Conservation (phyloP, 2,113 vertebrate genomes). For the Petroica traversi region DNA sequence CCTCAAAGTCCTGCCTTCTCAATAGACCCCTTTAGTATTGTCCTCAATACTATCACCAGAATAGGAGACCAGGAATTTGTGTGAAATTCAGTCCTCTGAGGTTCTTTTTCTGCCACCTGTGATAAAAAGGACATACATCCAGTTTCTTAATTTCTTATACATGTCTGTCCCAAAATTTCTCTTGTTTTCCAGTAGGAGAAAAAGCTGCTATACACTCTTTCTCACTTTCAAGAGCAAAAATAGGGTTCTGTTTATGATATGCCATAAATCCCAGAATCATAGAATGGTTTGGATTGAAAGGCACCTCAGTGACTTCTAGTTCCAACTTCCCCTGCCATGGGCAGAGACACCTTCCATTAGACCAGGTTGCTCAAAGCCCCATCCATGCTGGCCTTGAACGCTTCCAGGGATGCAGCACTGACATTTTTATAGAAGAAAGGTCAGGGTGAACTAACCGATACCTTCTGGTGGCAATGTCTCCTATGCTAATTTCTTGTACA, state of each 20-base stretch:
- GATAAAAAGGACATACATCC: not conserved
- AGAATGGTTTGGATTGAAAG: not conserved
- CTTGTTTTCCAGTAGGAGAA: not conserved
- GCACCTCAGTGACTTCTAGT: not conserved
- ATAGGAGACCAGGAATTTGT: not conserved
- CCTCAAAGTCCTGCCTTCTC: not conserved
- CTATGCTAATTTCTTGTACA: not conserved
- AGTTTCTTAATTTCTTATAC: not conserved
- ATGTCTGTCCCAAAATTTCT: not conserved
- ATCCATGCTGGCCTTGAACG: not conserved
- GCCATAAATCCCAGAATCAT: not conserved
- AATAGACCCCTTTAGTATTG: not conserved
- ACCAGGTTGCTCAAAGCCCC: not conserved
- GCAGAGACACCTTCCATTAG: not conserved
- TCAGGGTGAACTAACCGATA: not conserved
- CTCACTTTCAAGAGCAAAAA: not conserved
- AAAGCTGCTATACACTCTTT: not conserved
- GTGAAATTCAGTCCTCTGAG: not conserved
- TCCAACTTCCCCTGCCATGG: not conserved
- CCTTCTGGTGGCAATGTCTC: not conserved
- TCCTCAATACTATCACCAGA: not conserved
- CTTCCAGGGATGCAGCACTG: not conserved
- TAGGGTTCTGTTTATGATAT: not conserved
- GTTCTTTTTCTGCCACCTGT: not conserved
- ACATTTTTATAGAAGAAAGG: not conserved